A percentile compares a stretch with the other conserved stretches of the same genome.
These are phyloP conservation scores for Mungos mungo DNA, from an alignment of 2,113 vertebrate species.

Conservation along the genomic window DNA sequence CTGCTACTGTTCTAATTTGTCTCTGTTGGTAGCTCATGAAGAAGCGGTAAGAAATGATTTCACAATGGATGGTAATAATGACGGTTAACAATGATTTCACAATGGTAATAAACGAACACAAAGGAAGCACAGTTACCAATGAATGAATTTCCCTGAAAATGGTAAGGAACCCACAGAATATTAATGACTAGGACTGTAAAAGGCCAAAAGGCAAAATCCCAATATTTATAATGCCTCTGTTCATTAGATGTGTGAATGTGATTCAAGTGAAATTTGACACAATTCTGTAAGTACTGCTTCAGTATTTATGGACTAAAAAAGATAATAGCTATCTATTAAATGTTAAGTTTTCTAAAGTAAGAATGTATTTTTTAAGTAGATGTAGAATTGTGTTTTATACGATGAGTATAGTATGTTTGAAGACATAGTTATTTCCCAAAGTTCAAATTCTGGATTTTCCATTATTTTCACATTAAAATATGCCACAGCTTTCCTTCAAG, in stretches of 20 bases:
- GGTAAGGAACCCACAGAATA: constrained; percentile 65
- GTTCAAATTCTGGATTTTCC: constrained; percentile 30
- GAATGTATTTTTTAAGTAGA: constrained; percentile 37
- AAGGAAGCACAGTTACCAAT: background rate
- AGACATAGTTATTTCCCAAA: constrained; percentile 52
- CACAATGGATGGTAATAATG: background rate
- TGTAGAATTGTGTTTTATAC: constrained; percentile 55
- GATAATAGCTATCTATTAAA: constrained; percentile 73
- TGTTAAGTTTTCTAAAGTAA: constrained; percentile 72
- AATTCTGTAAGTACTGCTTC: constrained; percentile 74
- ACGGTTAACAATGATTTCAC: background rate
- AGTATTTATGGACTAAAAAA: constrained; percentile 67
- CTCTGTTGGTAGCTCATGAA: background rate
- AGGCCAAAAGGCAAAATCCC: constrained; percentile 80
- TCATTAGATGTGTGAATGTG: constrained; percentile 75
- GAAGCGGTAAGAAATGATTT: background rate
- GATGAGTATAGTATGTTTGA: background rate
- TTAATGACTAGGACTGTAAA: constrained; percentile 63
- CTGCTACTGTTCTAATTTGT: background rate
- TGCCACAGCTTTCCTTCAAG: constrained; percentile 44
- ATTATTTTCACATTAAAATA: constrained; percentile 35
- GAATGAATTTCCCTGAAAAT: constrained; percentile 46
- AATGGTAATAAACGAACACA: background rate
- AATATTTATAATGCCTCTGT: constrained; percentile 80
- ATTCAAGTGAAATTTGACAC: constrained; percentile 81